Percentiles rank a stretch among this genome's conserved stretches.
phyloP scores from a whole-genome alignment of 2,888 invertebrate species.

The Siphonodentalium dalli region DNA sequence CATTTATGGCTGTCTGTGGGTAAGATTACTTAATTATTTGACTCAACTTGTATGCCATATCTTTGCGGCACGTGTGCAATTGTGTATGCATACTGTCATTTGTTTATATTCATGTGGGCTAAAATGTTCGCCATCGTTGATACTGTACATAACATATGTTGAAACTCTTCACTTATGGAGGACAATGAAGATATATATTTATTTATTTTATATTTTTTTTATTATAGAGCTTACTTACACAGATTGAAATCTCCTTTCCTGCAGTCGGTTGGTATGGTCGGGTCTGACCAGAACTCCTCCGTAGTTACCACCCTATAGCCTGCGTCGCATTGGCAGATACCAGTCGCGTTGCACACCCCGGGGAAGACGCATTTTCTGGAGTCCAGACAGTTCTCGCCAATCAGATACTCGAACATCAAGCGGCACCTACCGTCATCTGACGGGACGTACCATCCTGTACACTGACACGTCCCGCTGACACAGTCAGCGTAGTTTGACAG shows the following conservation, averaged over 20 bases:
- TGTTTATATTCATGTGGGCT: too few relatives aligned
- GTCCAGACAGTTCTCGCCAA: slow-evolving; percentile 33
- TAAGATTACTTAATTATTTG: too few relatives aligned
- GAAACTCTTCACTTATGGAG: too few relatives aligned
- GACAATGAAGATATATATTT: too few relatives aligned
- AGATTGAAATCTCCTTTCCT: slow-evolving; percentile 28
- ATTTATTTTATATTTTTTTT: too few relatives aligned
- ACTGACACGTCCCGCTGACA: slow-evolving; percentile 28
- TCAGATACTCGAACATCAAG: slow-evolving; percentile 31
- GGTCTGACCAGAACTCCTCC: slow-evolving; percentile 40
- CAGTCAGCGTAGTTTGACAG: slow-evolving; percentile 36
- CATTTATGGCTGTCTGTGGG: too few relatives aligned
- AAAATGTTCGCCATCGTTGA: too few relatives aligned
- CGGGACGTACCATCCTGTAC: slow-evolving; percentile 28
- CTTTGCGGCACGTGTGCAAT: too few relatives aligned
- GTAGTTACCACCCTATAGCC: slow-evolving; percentile 30
- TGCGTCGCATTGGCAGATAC: slow-evolving; percentile 31
- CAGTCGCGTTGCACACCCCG: slow-evolving; percentile 21
- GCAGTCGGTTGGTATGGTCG: slow-evolving; percentile 33
- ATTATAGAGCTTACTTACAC: slow-evolving; percentile 29
- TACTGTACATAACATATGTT: too few relatives aligned
- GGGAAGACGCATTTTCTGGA: slow-evolving; percentile 7
- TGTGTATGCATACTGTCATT: too few relatives aligned
- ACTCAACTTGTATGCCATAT: too few relatives aligned
- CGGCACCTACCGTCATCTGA: slow-evolving; percentile 39